Evolutionary conservation across 2,888 invertebrate species (phyloP).

Genomic region (Octodonta nipae): DNA sequence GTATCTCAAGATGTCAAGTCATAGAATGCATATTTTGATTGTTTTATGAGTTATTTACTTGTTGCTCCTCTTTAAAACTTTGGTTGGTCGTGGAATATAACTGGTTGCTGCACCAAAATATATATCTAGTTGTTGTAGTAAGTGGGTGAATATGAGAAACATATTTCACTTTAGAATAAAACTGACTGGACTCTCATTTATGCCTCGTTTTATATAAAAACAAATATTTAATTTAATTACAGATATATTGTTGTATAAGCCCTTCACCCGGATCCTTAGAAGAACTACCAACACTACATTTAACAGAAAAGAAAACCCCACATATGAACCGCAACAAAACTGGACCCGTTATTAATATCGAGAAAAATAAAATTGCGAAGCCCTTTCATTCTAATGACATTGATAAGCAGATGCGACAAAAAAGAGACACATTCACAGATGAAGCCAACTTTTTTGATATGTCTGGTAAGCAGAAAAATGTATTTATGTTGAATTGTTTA

Average conservation of each 20-base stretch:
- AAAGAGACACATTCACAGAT: conserved; percentile 26
- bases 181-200: too few relatives aligned
- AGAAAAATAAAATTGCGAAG: conserved; percentile 30
- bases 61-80: too few relatives aligned
- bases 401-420: conserved; percentile 28
- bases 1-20: too few relatives aligned
- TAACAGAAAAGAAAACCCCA: conserved; percentile 22
- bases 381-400: conserved; percentile 34
- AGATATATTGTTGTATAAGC: conserved; percentile 30
- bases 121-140: too few relatives aligned
- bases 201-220: too few relatives aligned
- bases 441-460: conserved; percentile 23
- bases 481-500: conserved; percentile 1
- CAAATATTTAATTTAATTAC: too few relatives aligned
- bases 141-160: neutral
- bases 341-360: conserved; percentile 16
- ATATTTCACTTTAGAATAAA: too few relatives aligned
- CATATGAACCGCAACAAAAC: conserved; percentile 24
- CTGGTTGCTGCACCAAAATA: too few relatives aligned
- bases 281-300: conserved; percentile 14
- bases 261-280: conserved; percentile 15
- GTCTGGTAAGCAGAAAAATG: conserved; percentile 14
- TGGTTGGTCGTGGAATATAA: too few relatives aligned
- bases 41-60: too few relatives aligned
- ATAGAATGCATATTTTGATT: too few relatives aligned